Evolutionary conservation across 2,888 invertebrate species (phyloP).

Genomic region (Neelides folsomi): DNA sequence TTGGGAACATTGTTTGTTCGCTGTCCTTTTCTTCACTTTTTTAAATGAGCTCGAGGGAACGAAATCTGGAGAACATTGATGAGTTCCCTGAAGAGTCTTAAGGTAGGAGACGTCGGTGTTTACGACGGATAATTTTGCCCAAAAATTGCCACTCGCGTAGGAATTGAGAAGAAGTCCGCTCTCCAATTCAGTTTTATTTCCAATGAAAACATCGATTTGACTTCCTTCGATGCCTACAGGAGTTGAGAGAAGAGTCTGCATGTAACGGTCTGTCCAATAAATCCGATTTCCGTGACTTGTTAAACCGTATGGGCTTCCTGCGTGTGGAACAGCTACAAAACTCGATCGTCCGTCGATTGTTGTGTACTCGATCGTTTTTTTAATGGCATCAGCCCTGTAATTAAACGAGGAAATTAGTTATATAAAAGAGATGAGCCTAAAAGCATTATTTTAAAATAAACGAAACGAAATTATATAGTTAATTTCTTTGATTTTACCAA

Average conservation of each 20-base stretch:
- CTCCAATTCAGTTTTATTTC: conserved; percentile 6
- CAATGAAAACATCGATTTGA: conserved; percentile 15
- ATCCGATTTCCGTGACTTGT: conserved; percentile 20
- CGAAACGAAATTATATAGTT: neutral
- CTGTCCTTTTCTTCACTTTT: conserved; percentile 1
- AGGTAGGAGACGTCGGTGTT: conserved; percentile 13
- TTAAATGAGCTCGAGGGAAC: too few species aligned
- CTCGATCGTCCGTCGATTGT: conserved; percentile 13
- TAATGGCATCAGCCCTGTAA: conserved; percentile 21
- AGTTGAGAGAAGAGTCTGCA: conserved; percentile 10
- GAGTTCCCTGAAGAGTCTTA: conserved; percentile 13
- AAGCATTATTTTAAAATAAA: neutral
- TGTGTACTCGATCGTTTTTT: conserved; percentile 21
- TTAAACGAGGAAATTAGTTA: neutral
- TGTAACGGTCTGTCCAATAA: conserved; percentile 27
- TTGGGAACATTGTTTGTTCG: conserved; percentile 35
- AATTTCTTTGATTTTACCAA: conserved; percentile 37
- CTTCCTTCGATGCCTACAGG: conserved; percentile 2
- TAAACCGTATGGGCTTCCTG: conserved; percentile 20
- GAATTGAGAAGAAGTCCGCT: conserved; percentile 7
- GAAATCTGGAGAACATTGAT: conserved; percentile 18
- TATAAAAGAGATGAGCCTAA: neutral
- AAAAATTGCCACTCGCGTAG: conserved; percentile 16
- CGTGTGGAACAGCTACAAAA: conserved; percentile 7
- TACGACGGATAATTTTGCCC: conserved; percentile 20